Percentiles rank a stretch among this genome's conserved stretches.
Evolutionary conservation across 2,888 invertebrate genomes (phyloP).

Genomic region (Odontothrips loti): DNA sequence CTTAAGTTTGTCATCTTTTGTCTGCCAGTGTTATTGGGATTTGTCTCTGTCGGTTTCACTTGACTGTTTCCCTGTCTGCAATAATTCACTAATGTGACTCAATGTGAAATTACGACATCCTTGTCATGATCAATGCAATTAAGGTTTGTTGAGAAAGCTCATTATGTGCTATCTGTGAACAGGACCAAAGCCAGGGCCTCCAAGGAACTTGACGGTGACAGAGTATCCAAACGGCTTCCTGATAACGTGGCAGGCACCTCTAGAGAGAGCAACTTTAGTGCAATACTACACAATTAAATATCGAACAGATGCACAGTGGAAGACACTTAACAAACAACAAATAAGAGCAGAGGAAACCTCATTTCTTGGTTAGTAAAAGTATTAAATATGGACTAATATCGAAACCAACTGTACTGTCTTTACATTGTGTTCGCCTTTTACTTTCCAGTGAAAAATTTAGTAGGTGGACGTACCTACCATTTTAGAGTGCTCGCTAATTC

Average conservation of each 20-base stretch:
- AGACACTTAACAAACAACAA: conserved; percentile 78
- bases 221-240: conserved; percentile 86
- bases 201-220: conserved; percentile 83
- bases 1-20: too few species aligned
- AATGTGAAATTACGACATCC: too few species aligned
- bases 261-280: conserved; percentile 73
- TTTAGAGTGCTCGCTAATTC: conserved; percentile 88
- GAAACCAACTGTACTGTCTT: conserved; percentile 32
- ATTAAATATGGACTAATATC: neutral
- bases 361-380: conserved; percentile 63
- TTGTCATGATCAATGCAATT: too few species aligned
- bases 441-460: conserved; percentile 77
- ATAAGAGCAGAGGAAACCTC: conserved; percentile 86
- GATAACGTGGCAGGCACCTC: conserved; percentile 83
- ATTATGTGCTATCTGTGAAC: conserved; percentile 31
- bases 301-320: conserved; percentile 84
- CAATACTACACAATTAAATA: conserved; percentile 90
- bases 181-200: conserved; percentile 91
- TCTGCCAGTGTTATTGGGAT: too few species aligned
- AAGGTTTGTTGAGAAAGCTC: neutral
- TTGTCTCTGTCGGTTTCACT: too few species aligned
- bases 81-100: too few species aligned
- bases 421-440: conserved; percentile 33
- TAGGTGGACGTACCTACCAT: conserved; percentile 86
- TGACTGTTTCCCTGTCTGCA: too few species aligned